A percentile compares a stretch with the other conserved stretches of the same genome.
Conservation (phyloP, 2,113 vertebrate species). For the Phyllostomus hastatus region DNA sequence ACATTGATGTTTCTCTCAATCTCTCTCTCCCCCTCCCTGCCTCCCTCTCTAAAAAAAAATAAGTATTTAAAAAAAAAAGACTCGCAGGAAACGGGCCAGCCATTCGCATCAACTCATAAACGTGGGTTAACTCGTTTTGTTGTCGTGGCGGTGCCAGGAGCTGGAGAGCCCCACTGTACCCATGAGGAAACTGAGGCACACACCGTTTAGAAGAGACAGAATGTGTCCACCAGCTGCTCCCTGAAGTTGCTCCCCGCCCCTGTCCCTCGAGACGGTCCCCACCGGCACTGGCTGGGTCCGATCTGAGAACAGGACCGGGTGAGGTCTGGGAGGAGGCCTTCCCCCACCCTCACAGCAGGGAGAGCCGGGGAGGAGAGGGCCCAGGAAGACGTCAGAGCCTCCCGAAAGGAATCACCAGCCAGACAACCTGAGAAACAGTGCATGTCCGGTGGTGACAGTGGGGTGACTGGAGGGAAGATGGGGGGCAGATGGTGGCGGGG, state of each 20-base stretch:
- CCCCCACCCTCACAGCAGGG: no score
- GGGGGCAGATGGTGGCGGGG: not conserved
- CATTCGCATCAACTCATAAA: not conserved
- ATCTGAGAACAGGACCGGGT: not conserved
- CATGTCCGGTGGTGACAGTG: not conserved
- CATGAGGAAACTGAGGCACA: not conserved
- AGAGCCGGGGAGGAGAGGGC: not conserved
- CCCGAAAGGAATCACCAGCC: not conserved
- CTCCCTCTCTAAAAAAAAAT: no score
- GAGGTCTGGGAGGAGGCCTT: not conserved
- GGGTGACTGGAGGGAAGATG: no score
- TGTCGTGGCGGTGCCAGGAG: fast-evolving
- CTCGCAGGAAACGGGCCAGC: fast-evolving
- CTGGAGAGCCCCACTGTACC: not conserved
- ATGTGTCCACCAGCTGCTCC: fast-evolving
- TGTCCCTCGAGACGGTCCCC: not conserved
- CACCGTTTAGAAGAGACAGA: not conserved
- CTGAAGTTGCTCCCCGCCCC: not conserved
- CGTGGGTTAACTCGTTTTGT: not conserved
- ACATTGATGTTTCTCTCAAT: no score
- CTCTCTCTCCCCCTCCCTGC: no score
- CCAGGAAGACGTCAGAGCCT: no score
- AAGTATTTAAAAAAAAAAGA: no score
- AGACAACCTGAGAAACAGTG: not conserved
- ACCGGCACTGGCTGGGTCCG: not conserved